Base-by-base conservation (phyloP, 2,113 vertebrate genomes). In the Collichthys lucidus region DNA sequence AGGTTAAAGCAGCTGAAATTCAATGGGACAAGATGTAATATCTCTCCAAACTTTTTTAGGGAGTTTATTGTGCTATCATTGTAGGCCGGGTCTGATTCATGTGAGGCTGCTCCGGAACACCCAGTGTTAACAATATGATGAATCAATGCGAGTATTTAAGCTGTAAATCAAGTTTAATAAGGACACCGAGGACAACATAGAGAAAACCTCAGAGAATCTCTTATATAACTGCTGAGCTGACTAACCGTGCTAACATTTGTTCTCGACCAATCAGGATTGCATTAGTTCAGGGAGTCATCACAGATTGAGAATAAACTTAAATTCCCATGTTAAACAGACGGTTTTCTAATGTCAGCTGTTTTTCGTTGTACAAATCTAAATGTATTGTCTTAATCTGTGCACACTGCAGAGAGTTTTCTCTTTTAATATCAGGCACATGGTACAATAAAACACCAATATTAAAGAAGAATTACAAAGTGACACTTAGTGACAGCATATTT, bases 221-320 rank as follows among this genome's bases (percentile, higher is more conserved):
- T 91, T 86, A 86, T 52, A 73, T 72, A 85, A 89, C 55, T 42
- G 65, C 29, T 75, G 47, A 75, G 50, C 80, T 80, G 77, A 78
- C 67, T 77, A 62, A 76, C 60, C 62, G 55, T 69, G 64, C 44
- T 8, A 20, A 78, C 31, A 7, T 9, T n/a, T 49, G 71, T 22
- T 70, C 26, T 77, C 35, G 61, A 67, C 42, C 24, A 11, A 35
- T 63, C 49, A 56, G 83, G 82, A 90, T 89, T 89, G 84, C 74
- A 46, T 65, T 53, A 49, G 17, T 74, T 69, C 19, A 55, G 42
- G 0, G 46, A 44, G 20, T 62, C 49, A 16, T 61, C 17, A 47
- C 44, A 76, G 85, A 74, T 84, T 73, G 86, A 11, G 20, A 66
- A 69, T 74, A 77, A 49, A 80, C 14, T 70, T n/a, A 47, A 17